A percentile compares a stretch with the other conserved stretches of the same genome.
These are phyloP conservation scores for Zelostemma sp. DNA, from an alignment of 1,140 invertebrate genomes.

Conservation along the genomic window DNA sequence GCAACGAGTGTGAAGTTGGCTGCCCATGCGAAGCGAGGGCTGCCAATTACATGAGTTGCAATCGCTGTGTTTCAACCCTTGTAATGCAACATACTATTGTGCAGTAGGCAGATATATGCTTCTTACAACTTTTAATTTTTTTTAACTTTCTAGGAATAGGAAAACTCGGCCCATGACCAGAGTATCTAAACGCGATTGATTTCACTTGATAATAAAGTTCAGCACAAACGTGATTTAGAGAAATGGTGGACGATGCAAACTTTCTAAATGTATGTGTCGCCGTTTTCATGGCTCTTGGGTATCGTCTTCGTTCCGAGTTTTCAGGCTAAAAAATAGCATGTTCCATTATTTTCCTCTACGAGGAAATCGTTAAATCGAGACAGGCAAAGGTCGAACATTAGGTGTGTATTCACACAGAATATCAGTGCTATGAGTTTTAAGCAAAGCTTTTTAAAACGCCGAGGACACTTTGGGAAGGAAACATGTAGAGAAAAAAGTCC, in stretches of 20 bases:
- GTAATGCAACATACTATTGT: too few relatives aligned
- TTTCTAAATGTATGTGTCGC: neutral
- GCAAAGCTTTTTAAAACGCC: slow-evolving; percentile 16
- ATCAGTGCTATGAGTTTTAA: slow-evolving; percentile 50
- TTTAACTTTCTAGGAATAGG: too few relatives aligned
- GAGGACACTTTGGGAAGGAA: neutral
- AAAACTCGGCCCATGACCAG: too few relatives aligned
- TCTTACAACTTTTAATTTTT: too few relatives aligned
- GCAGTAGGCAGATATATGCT: too few relatives aligned
- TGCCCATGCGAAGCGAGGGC: too few relatives aligned
- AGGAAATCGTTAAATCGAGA: slow-evolving; percentile 32
- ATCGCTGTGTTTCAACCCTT: too few relatives aligned
- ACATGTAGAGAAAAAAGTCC: neutral
- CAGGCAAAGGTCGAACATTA: slow-evolving; percentile 60
- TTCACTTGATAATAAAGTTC: too few relatives aligned
- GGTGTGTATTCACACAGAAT: slow-evolving; percentile 48
- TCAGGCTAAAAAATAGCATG: slow-evolving; percentile 6
- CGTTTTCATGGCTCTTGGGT: neutral
- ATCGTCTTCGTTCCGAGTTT: neutral
- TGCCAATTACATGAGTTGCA: too few relatives aligned
- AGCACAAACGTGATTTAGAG: neutral
- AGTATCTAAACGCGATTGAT: too few relatives aligned
- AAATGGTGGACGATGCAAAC: neutral
- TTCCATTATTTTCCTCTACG: slow-evolving; percentile 46
- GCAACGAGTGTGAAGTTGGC: too few relatives aligned